These are phyloP conservation scores for Tachystola acroxantha DNA, from an alignment of 2,888 invertebrate species.

Conservation along the genomic window DNA sequence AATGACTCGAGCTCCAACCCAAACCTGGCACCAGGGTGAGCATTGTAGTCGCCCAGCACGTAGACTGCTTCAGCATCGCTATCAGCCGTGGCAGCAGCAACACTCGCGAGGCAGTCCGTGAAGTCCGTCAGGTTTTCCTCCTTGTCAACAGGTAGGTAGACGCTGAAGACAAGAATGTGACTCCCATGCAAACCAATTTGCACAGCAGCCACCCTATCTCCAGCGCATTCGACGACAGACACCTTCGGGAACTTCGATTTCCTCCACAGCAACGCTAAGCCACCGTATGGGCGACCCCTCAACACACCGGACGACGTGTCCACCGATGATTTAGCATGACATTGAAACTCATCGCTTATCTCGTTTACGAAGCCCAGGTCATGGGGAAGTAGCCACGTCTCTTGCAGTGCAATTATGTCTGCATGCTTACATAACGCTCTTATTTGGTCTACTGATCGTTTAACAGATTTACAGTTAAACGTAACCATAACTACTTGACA, in stretches of 20 bases:
- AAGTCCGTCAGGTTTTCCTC: too few relatives aligned
- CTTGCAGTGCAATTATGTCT: slow-evolving; percentile 3
- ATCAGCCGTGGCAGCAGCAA: not conserved
- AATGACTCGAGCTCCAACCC: not conserved
- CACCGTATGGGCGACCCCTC: slow-evolving; percentile 11
- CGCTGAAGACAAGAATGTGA: not conserved
- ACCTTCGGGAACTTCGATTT: slow-evolving; percentile 8
- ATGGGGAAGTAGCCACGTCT: too few relatives aligned
- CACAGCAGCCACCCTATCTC: not conserved
- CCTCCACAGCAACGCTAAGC: slow-evolving; percentile 10
- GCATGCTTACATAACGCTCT: not conserved
- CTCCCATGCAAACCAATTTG: not conserved
- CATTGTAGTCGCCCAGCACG: too few relatives aligned
- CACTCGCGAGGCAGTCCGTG: too few relatives aligned
- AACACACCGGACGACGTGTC: too few relatives aligned
- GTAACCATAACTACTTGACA: not conserved
- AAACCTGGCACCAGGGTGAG: not conserved
- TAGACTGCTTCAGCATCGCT: not conserved
- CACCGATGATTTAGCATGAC: slow-evolving; percentile 9
- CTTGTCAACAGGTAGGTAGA: too few relatives aligned
- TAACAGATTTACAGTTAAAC: slow-evolving; percentile 1
- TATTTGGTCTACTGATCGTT: slow-evolving; percentile 2
- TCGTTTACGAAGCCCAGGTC: slow-evolving; percentile 3
- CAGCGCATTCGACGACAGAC: slow-evolving; percentile 5
- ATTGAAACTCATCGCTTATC: slow-evolving; percentile 5